Percentiles rank a stretch among this genome's conserved stretches.
phyloP scores from a whole-genome alignment of 2,113 vertebrate genomes.

The Nanorana parkeri region DNA sequence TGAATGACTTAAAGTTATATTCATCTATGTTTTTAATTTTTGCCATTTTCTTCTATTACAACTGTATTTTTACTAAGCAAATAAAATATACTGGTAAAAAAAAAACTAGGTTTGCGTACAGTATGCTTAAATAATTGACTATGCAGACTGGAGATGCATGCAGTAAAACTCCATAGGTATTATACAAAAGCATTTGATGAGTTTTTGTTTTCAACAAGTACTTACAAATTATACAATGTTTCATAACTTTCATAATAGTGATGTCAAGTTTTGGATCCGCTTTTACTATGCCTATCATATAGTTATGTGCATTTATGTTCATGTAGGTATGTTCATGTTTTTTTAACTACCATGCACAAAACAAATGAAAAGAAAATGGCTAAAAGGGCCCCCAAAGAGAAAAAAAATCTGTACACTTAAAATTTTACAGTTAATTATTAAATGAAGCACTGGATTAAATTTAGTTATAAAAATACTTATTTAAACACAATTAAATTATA shows the following conservation, averaged over 20 bases:
- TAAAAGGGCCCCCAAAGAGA: slow-evolving; percentile 49
- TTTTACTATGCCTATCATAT: slow-evolving; percentile 75
- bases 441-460: too few species aligned
- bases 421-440: too few species aligned
- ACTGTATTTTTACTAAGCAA: slow-evolving; percentile 43
- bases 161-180: slow-evolving; percentile 98
- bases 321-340: slow-evolving; percentile 77
- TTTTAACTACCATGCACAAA: slow-evolving; percentile 70
- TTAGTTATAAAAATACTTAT: too few species aligned
- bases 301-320: slow-evolving; percentile 80
- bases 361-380: slow-evolving; percentile 63
- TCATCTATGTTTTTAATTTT: slow-evolving; percentile 55
- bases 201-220: slow-evolving; percentile 93
- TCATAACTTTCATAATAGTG: slow-evolving; percentile 81
- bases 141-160: slow-evolving; percentile 91
- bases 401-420: not conserved
- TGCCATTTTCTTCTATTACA: slow-evolving; percentile 40
- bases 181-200: slow-evolving; percentile 93
- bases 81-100: slow-evolving; percentile 64
- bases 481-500: too few species aligned
- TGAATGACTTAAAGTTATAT: slow-evolving; percentile 67
- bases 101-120: slow-evolving; percentile 54
- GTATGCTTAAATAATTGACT: slow-evolving; percentile 68
- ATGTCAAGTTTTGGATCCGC: slow-evolving; percentile 74
- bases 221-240: slow-evolving; percentile 95